Conservation (phyloP, 2,888 invertebrate species). For the Lasius fuliginosus region DNA sequence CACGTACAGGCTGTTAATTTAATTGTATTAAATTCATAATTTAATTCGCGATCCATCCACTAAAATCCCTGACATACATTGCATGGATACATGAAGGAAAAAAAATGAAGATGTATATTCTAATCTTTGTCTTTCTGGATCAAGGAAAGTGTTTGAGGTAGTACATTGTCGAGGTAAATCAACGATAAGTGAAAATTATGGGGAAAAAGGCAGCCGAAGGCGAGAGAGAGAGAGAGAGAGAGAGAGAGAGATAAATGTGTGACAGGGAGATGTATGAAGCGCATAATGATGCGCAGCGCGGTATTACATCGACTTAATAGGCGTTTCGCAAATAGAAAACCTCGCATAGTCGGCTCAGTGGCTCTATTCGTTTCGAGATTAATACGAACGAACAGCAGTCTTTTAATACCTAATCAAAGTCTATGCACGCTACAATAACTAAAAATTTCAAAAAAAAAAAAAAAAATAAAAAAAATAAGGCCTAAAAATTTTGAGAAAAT, state of each 20-base stretch:
- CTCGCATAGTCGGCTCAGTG: conserved; percentile 30
- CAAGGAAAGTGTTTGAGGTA: conserved; percentile 29
- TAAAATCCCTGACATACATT: neutral
- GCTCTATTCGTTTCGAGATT: conserved; percentile 20
- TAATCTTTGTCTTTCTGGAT: conserved; percentile 23
- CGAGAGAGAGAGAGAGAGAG: conserved; percentile 37
- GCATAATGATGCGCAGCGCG: conserved; percentile 80
- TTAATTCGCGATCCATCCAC: neutral
- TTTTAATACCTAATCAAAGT: neutral
- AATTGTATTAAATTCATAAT: neutral
- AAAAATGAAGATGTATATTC: conserved; percentile 31
- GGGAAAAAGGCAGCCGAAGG: conserved; percentile 65
- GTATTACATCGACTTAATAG: conserved; percentile 78
- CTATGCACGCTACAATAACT: neutral
- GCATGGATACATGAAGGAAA: neutral
- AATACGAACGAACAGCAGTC: neutral
- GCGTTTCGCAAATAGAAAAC: conserved; percentile 63
- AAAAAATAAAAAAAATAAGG: neutral
- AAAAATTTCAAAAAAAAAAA: neutral
- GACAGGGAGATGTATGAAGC: conserved; percentile 79
- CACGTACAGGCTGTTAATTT: neutral
- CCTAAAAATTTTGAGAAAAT: neutral
- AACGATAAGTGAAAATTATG: conserved; percentile 62
- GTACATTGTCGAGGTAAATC: conserved; percentile 43
- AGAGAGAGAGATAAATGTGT: conserved; percentile 55